phyloP scores from a whole-genome alignment of 2,113 vertebrate genomes.

The Saimiri boliviensis region DNA sequence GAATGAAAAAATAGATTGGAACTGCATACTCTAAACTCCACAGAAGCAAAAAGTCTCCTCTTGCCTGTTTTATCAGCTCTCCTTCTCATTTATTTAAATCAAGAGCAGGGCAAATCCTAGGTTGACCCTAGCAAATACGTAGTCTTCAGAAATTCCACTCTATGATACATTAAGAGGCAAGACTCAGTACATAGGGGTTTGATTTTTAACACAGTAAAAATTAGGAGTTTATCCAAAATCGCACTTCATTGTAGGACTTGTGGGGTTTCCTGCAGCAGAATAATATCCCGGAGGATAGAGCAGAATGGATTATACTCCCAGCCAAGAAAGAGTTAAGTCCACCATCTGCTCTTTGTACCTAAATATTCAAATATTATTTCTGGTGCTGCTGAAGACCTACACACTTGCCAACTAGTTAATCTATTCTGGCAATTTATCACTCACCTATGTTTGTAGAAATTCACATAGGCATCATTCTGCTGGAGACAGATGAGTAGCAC shows the following conservation, averaged over 20 bases:
- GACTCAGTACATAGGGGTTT: not conserved
- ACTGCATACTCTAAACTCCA: slow-evolving; percentile 6
- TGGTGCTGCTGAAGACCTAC: not conserved
- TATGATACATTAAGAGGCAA: not conserved
- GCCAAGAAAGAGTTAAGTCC: not conserved
- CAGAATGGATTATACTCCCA: not conserved
- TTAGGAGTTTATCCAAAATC: slow-evolving; percentile 32
- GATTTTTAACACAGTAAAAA: slow-evolving; percentile 43
- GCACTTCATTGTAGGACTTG: not conserved
- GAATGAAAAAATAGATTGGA: slow-evolving; percentile 42
- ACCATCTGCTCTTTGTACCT: not conserved
- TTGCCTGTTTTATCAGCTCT: not conserved
- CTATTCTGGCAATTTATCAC: not conserved
- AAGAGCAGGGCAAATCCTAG: not conserved
- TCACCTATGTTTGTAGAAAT: not conserved
- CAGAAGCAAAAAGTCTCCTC: not conserved
- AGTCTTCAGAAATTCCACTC: not conserved
- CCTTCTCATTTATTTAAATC: slow-evolving; percentile 10
- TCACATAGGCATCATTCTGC: not conserved
- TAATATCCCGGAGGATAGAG: not conserved
- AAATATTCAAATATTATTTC: not conserved
- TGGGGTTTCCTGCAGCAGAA: not conserved
- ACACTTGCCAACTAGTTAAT: not conserved
- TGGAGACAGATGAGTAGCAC: too few species aligned
- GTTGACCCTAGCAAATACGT: not conserved